Conservation (phyloP, 2,113 vertebrate genomes). For the Pardalotus punctatus region DNA sequence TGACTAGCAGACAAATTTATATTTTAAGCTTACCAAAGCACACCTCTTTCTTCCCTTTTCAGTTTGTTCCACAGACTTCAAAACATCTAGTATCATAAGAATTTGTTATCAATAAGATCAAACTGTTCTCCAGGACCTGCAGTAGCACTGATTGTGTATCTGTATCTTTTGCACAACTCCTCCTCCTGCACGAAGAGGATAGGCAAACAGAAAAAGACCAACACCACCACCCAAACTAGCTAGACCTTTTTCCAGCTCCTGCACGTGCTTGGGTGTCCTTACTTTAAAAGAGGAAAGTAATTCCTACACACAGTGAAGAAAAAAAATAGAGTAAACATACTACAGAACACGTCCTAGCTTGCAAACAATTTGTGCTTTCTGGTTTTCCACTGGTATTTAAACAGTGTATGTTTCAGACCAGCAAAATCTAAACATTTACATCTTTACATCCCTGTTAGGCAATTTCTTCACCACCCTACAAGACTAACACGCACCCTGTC, state of each 20-base stretch:
- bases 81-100: not conserved
- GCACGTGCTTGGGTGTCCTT: not conserved
- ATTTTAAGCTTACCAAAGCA: not conserved
- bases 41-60: not conserved
- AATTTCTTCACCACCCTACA: not conserved
- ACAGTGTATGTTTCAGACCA: not conserved
- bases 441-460: not conserved
- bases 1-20: not conserved
- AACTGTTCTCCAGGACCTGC: not conserved
- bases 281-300: not conserved
- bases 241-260: not conserved
- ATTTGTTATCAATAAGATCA: not conserved
- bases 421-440: slow-evolving; percentile 27
- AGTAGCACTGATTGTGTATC: not conserved
- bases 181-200: not conserved
- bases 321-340: not conserved
- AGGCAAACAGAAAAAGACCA: not conserved
- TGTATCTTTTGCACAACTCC: not conserved
- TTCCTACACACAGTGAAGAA: not conserved
- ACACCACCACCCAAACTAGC: not conserved
- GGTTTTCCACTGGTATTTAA: not conserved
- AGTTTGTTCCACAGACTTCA: not conserved
- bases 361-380: slow-evolving; percentile 20
- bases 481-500: not conserved
- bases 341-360: not conserved